These are phyloP conservation scores for Pseudolaguvia tuberculata DNA, from an alignment of 2,113 vertebrate species.

Conservation along the genomic window DNA sequence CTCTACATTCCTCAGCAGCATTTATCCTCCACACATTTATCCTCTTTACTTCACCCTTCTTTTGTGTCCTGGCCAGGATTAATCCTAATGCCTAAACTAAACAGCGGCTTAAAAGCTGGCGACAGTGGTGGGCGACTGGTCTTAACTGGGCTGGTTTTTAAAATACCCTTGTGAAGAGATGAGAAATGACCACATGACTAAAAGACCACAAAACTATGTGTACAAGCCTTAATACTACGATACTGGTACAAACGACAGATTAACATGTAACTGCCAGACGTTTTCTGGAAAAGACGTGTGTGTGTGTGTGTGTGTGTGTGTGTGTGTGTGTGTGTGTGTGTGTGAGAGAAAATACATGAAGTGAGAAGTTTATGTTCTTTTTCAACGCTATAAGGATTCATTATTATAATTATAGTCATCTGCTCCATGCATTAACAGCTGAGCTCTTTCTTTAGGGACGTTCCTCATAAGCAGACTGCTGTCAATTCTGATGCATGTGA, in stretches of 20 bases:
- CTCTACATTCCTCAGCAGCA: slow-evolving; percentile 47
- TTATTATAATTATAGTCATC: no score
- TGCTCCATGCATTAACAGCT: background rate
- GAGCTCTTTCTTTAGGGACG: background rate
- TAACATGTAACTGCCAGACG: slow-evolving; percentile 34
- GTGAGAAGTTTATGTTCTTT: no score
- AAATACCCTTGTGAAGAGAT: slow-evolving; percentile 61
- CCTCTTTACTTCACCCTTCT: background rate
- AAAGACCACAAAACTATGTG: slow-evolving; percentile 37
- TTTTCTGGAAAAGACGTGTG: background rate
- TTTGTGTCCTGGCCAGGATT: slow-evolving; percentile 54
- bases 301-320: background rate
- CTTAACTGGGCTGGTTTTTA: slow-evolving; percentile 59
- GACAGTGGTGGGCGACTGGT: slow-evolving; percentile 55
- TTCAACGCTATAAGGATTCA: no score
- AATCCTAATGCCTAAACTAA: slow-evolving; percentile 69
- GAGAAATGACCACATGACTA: slow-evolving; percentile 45
- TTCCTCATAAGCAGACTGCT: background rate
- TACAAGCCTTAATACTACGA: slow-evolving; percentile 31
- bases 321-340: no score
- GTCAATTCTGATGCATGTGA: background rate
- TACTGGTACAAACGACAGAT: slow-evolving; percentile 19
- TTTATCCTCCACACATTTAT: slow-evolving; percentile 41
- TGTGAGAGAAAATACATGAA: no score
- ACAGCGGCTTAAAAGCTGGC: slow-evolving; percentile 67